Evolutionary conservation across 1,140 invertebrate genomes (phyloP), one percentile per base, ranked within the genome.

Genomic region (Nephotettix cincticeps): DNA sequence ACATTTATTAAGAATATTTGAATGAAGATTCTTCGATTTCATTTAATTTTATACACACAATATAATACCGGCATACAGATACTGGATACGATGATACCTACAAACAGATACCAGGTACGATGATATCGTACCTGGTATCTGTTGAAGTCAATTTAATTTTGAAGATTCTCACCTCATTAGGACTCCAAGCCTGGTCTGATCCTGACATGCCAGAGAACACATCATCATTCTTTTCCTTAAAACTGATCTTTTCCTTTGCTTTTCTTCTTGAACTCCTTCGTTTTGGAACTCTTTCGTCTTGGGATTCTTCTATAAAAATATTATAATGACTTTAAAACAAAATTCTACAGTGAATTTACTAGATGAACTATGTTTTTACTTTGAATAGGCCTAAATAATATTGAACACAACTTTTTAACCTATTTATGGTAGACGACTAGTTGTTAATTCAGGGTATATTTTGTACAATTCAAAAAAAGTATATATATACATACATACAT

Each of bases 241-340:
- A 81, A 56, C 78, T 78, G 69, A 81, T 77, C 13, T 72, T 81
- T 11, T 61, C 56, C 58, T 79, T 83, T 0, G 79, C 82, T 76
- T 86, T 86, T 54, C 87, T 87, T 79, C 90, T 91, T 27, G 89
- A 88, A 77, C 88, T 89, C 64, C 89, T 83, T 73, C 56, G 13
- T n/a, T 4, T 61, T 6, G 56, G 56, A 9, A 61, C 13, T 27
- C 1, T 4, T 61, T 2, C 21, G 25, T 61, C 56, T 51, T 19
- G 47, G 3, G 21, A 51, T n/a, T 51, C 17, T 51, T 51, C 21
- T 51, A n/a, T 23, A 19, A 51, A 51, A 51, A n/a, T 43, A 11
- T 11, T 9, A 11, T 43, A 43, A 11, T 43, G n/a, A 9, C n/a
- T 43, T 43, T 43, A 9, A 43, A 9, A 9, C n/a, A 43, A 43